Evolutionary conservation across 2,797 vertebrate species (phyloP).

Genomic region (Poeciliopsis infans): DNA sequence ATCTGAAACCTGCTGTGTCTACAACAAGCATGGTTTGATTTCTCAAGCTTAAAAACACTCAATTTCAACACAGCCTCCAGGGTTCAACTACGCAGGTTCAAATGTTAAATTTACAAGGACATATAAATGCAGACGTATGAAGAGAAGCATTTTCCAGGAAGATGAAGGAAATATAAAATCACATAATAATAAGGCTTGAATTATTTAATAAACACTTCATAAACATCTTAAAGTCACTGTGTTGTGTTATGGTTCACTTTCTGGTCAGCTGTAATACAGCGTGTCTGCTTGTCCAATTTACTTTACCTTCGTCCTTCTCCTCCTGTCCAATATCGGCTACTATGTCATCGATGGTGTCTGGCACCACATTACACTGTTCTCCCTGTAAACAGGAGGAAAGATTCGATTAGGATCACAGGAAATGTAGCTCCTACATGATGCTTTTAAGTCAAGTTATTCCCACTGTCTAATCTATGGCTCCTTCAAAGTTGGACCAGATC

Average conservation of each 20-base stretch:
- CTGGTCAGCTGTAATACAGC: background rate
- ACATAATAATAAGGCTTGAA: conserved; percentile 28
- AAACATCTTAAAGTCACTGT: background rate
- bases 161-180: conserved; percentile 7
- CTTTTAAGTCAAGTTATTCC: background rate
- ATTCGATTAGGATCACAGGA: background rate
- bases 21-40: conserved; percentile 30
- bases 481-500: conserved; percentile 1
- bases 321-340: conserved; percentile 93
- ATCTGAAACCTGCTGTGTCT: conserved; percentile 14
- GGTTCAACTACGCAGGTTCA: background rate
- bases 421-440: background rate
- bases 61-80: conserved; percentile 6
- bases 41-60: conserved; percentile 17
- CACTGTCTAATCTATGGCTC: background rate
- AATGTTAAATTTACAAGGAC: conserved; percentile 20
- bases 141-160: conserved; percentile 14
- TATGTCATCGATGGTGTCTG: conserved; percentile 94
- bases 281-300: conserved; percentile 50
- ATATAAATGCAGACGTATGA: conserved; percentile 20
- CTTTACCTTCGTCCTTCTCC: conserved; percentile 90
- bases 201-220: conserved; percentile 4
- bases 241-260: background rate
- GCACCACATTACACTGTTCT: conserved; percentile 93
- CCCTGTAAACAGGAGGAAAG: conserved; percentile 80